A percentile compares a stretch with the other conserved stretches of the same genome.
Evolutionary conservation across 64 coral and sea anemone genomes (phyloP).

Genomic region (Stichodactyla mertensii): DNA sequence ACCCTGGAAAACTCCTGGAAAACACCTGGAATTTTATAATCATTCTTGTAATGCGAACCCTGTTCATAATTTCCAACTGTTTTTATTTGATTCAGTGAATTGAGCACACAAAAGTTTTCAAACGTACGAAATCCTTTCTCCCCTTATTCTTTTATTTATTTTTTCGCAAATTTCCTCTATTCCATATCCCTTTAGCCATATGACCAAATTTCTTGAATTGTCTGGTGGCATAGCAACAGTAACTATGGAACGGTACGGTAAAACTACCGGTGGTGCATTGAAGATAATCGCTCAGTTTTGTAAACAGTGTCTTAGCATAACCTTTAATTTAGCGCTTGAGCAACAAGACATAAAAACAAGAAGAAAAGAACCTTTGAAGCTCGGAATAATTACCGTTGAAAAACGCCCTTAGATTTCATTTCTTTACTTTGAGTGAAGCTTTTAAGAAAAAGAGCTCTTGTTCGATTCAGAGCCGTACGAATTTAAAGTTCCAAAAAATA

Average conservation of each 20-base stretch:
- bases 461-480: no score
- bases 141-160: no score
- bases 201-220: not conserved
- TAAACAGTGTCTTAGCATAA: not conserved
- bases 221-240: not conserved
- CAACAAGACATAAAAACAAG: not conserved
- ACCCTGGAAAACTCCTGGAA: no score
- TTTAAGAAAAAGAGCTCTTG: no score
- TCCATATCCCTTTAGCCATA: not conserved
- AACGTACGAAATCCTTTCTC: no score
- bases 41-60: no score
- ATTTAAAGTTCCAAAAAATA: not conserved
- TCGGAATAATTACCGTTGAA: not conserved
- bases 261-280: not conserved
- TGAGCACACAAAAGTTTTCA: no score
- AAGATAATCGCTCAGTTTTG: not conserved
- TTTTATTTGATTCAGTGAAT: no score
- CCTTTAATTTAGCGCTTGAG: not conserved
- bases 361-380: not conserved
- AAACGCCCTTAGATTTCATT: not conserved
- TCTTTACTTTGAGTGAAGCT: no score
- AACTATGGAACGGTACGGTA: not conserved
- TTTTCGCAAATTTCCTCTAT: no score
- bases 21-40: no score
- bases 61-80: no score